A percentile compares a stretch with the other conserved stretches of the same genome.
These are phyloP conservation scores for Cistogaster globosa DNA, from an alignment of 2,888 invertebrate species.

Conservation along the genomic window DNA sequence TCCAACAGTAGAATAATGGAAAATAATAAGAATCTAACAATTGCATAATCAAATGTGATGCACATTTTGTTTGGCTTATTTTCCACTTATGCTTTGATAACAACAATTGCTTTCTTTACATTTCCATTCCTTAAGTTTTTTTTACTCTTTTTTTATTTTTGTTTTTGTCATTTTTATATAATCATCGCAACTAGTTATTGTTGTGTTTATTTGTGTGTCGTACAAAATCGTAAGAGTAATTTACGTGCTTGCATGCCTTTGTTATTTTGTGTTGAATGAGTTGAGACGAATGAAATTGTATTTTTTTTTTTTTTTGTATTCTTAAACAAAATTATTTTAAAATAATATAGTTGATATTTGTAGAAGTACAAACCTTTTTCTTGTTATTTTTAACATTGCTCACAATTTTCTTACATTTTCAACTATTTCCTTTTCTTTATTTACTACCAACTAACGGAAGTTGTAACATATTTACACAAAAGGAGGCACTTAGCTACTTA, in stretches of 20 bases:
- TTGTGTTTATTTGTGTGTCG: conserved; percentile 21
- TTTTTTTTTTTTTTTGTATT: conserved; percentile 35
- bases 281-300: conserved; percentile 50
- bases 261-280: conserved; percentile 42
- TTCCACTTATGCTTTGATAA: conserved; percentile 63
- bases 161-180: conserved; percentile 53
- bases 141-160: not conserved
- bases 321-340: conserved; percentile 1
- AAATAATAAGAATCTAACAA: conserved; percentile 37
- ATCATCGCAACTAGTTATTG: conserved; percentile 18
- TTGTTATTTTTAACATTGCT: conserved; percentile 59
- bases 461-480: conserved; percentile 71
- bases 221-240: conserved; percentile 37
- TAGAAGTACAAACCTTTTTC: conserved; percentile 39
- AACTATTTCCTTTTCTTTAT: conserved; percentile 68
- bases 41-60: conserved; percentile 66
- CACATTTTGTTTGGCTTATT: conserved; percentile 65
- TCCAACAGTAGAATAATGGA: conserved; percentile 15
- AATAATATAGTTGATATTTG: conserved; percentile 24
- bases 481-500: conserved; percentile 66
- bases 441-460: conserved; percentile 69
- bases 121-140: not conserved
- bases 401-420: conserved; percentile 69
- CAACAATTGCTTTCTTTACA: conserved; percentile 42
- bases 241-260: conserved; percentile 65